Percentiles rank a stretch among this genome's conserved stretches.
Conservation (phyloP, 2,797 vertebrate genomes). For the Pelodytes ibericus region DNA sequence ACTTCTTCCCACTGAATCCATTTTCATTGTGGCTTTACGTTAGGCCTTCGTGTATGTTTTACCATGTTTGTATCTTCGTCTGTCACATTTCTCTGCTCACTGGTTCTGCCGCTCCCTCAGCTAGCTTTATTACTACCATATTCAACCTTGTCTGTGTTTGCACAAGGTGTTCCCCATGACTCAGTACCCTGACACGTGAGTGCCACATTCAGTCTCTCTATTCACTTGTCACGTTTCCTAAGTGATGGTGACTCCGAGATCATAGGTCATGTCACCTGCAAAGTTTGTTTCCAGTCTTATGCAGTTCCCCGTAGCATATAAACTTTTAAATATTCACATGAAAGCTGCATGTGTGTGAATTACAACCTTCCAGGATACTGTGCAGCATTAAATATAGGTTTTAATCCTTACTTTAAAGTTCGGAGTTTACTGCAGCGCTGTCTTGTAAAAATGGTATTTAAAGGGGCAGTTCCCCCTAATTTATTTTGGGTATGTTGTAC, state of each 20-base stretch:
- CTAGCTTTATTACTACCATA: slow-evolving; percentile 37
- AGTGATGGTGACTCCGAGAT: neutral
- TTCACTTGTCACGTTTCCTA: slow-evolving; percentile 3
- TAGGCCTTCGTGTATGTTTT: neutral
- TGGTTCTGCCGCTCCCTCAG: slow-evolving; percentile 30
- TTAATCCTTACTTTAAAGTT: no score
- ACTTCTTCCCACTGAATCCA: neutral
- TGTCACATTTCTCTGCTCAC: slow-evolving; percentile 20
- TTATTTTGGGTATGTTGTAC: no score
- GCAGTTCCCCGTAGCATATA: neutral
- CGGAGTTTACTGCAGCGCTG: no score
- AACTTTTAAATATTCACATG: neutral
- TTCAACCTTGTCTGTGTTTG: slow-evolving; percentile 41
- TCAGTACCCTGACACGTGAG: slow-evolving; percentile 31
- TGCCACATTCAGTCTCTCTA: neutral
- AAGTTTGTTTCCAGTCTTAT: neutral
- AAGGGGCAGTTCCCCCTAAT: no score
- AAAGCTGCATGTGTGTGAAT: neutral
- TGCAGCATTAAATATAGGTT: no score
- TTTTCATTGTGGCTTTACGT: no score
- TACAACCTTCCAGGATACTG: neutral
- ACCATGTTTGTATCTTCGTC: neutral
- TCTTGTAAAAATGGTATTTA: no score
- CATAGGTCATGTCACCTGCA: neutral
- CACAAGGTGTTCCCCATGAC: slow-evolving; percentile 46